phyloP scores from a whole-genome alignment of 2,113 vertebrate genomes.

The Notechis scutatus region DNA sequence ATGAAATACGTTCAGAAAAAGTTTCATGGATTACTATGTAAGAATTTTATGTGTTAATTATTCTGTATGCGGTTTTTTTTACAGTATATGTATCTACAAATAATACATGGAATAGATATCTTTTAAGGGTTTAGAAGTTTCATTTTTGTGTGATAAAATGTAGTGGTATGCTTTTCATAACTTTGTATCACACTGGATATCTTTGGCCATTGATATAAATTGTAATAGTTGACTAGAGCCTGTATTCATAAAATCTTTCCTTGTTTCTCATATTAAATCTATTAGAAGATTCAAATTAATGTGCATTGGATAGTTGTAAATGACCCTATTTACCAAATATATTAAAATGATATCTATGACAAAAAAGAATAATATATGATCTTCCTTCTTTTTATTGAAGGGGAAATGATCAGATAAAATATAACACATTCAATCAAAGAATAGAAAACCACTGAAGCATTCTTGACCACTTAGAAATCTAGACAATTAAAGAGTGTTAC shows the following conservation, averaged over 20 bases:
- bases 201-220: not conserved
- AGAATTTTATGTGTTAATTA: not conserved
- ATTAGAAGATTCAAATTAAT: not conserved
- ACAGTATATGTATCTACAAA: not conserved
- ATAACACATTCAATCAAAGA: not conserved
- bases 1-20: not conserved
- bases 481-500: not conserved
- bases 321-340: not conserved
- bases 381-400: not conserved
- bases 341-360: not conserved
- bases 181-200: not conserved
- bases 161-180: not conserved
- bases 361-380: not conserved
- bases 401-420: not conserved
- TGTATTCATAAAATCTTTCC: not conserved
- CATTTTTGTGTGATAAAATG: not conserved
- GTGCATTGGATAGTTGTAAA: not conserved
- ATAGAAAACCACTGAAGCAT: not conserved
- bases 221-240: not conserved
- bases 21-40: not conserved
- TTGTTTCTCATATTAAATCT: not conserved
- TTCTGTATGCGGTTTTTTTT: not conserved
- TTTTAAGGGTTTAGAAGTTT: not conserved
- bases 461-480: not conserved
- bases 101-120: not conserved